Evolutionary conservation across 2,113 vertebrate species (phyloP).

Genomic region (Cololabis saira): DNA sequence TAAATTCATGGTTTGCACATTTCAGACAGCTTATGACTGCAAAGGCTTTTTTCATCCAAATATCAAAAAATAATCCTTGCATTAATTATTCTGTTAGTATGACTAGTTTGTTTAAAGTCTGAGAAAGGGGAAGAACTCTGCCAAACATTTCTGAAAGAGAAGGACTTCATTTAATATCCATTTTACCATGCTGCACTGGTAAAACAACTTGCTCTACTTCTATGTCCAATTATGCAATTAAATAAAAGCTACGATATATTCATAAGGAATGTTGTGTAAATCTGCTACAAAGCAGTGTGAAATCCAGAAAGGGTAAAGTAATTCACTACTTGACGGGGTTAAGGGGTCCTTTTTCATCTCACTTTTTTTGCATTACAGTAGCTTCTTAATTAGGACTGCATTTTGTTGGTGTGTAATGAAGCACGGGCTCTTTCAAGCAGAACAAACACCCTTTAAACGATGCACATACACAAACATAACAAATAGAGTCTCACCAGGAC

Average conservation of each 20-base stretch:
- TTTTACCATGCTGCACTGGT: neutral
- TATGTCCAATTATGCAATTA: no score
- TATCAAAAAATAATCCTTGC: no score
- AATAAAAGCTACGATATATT: no score
- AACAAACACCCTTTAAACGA: constrained; percentile 61
- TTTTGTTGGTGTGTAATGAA: constrained; percentile 66
- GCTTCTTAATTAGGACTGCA: constrained; percentile 65
- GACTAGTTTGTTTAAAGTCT: no score
- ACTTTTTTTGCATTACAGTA: constrained; percentile 47
- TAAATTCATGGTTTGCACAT: no score
- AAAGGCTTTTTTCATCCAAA: no score
- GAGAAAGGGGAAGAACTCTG: neutral
- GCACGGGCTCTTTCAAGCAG: constrained; percentile 63
- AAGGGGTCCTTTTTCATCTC: constrained; percentile 21
- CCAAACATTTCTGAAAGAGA: neutral
- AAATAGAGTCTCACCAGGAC: constrained; percentile 54
- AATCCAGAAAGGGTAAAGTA: neutral
- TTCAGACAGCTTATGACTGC: no score
- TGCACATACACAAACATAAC: constrained; percentile 3
- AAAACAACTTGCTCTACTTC: no score
- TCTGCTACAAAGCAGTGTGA: no score
- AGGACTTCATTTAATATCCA: no score
- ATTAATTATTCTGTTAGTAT: no score
- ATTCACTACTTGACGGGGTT: neutral
- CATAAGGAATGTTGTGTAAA: no score